Percentiles rank a stretch among this genome's conserved stretches.
Conservation (phyloP, 1,140 invertebrate species). For the Drosophila teissieri region DNA sequence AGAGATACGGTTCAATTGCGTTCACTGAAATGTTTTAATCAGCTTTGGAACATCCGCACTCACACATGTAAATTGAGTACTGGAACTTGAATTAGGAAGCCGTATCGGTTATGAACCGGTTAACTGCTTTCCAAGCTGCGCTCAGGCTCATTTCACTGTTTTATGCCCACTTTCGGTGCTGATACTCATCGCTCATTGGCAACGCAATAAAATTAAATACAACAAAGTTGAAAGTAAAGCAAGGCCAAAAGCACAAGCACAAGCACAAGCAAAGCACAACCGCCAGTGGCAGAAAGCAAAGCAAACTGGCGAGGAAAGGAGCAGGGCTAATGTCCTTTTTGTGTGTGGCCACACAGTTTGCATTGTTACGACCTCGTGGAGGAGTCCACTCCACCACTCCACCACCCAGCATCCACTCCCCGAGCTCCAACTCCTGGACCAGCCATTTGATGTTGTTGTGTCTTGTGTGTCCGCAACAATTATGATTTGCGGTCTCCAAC, state of each 20-base stretch:
- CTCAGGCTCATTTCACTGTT: background rate
- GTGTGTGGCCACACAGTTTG: slow-evolving; percentile 58
- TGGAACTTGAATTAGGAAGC: too few species aligned
- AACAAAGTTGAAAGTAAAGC: slow-evolving; percentile 32
- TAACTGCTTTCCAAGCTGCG: background rate
- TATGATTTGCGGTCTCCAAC: slow-evolving; percentile 70
- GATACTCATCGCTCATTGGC: slow-evolving; percentile 55
- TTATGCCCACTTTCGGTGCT: slow-evolving; percentile 5
- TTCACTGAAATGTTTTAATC: background rate
- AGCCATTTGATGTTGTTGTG: slow-evolving; percentile 31
- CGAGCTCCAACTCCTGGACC: background rate
- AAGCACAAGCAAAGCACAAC: too few species aligned
- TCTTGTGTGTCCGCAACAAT: slow-evolving; percentile 60
- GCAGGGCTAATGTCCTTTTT: slow-evolving; percentile 69
- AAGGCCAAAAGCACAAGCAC: slow-evolving; percentile 4
- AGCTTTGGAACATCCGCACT: background rate
- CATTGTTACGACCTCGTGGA: slow-evolving; percentile 40
- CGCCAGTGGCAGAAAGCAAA: slow-evolving; percentile 1
- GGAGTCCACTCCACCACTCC: background rate
- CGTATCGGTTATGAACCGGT: slow-evolving; percentile 1
- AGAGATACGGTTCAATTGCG: background rate
- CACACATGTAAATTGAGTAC: background rate
- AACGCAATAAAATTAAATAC: slow-evolving; percentile 31
- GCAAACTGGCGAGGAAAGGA: background rate
- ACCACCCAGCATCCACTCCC: background rate